phyloP scores from a whole-genome alignment of 2,888 invertebrate species.

The Coremacera marginata region DNA sequence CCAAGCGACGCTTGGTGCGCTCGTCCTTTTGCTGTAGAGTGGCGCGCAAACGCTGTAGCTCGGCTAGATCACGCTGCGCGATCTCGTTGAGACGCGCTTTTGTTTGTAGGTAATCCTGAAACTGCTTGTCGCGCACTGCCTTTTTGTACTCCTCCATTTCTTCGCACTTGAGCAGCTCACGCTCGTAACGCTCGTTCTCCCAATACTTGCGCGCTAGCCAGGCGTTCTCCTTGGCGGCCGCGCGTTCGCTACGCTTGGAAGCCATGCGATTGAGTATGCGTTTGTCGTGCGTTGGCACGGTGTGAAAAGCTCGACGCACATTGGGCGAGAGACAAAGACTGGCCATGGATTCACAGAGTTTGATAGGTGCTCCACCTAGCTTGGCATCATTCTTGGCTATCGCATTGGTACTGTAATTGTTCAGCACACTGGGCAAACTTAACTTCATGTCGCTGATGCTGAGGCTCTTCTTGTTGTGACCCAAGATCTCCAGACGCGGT shows the following conservation, averaged over 20 bases:
- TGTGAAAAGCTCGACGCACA: slow-evolving; percentile 61
- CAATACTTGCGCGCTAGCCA: slow-evolving; percentile 68
- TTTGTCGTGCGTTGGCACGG: slow-evolving; percentile 65
- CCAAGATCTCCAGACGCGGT: slow-evolving; percentile 48
- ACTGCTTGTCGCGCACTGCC: slow-evolving; percentile 64
- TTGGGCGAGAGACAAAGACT: slow-evolving; percentile 64
- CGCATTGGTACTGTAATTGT: neutral
- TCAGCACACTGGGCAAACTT: slow-evolving; percentile 4
- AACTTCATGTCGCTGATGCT: slow-evolving; percentile 4
- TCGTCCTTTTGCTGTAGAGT: slow-evolving; percentile 63
- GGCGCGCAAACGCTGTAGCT: slow-evolving; percentile 60
- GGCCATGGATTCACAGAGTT: slow-evolving; percentile 64
- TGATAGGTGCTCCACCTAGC: slow-evolving; percentile 39
- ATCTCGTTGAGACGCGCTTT: slow-evolving; percentile 64
- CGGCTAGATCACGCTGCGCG: slow-evolving; percentile 62
- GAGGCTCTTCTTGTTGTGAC: slow-evolving; percentile 9
- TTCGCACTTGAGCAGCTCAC: slow-evolving; percentile 65
- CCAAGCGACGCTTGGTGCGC: slow-evolving; percentile 61
- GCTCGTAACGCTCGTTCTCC: slow-evolving; percentile 68
- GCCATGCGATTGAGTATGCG: slow-evolving; percentile 69
- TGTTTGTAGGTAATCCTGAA: slow-evolving; percentile 64
- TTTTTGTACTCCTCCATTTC: slow-evolving; percentile 66
- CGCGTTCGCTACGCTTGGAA: slow-evolving; percentile 62
- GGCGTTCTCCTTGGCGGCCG: slow-evolving; percentile 63
- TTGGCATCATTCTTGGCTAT: neutral